Base-by-base conservation (phyloP, 30 jellyfish, hydroid and myxozoan species). In the Sanderia malayensis region DNA sequence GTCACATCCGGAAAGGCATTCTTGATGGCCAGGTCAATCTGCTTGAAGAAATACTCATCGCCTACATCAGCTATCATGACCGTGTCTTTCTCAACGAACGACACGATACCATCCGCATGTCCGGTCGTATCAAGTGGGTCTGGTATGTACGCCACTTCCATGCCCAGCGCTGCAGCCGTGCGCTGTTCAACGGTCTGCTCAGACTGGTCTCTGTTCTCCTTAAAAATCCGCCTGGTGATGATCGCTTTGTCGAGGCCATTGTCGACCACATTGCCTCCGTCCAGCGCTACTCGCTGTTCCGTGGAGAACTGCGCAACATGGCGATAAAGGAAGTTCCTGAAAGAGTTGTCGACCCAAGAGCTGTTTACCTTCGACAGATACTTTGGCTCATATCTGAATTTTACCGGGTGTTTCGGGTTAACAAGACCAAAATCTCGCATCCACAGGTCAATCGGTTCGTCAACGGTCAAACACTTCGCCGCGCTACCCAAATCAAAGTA, bases 81-180 rank as follows among this genome's bases (percentile, higher is more conserved):
- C 17, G 76, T 61, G 32, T 73, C 67, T 67, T 66, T 26, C 53
- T 73, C 86, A 25, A 73, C 44, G 57, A 73, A 73, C 30, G 86
- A 73, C 2, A 73, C 86, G 31, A 58, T 44, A 2, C 86, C 86
- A 41, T 73, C 86, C 24, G 86, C 75, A 24, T 73, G 86, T 7
- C 86, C 86, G 53, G 86, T 73, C 32, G 86, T 58, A 44, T 73
- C 86, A 25, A 37, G 52, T 27, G 86, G 86, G 22, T 73, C 86
- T 67, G 86, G 86, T 3, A 73, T 60, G 57, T 46, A 73, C 62
- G 70, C 49, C 6, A 73, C 76, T 37, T 37, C 10, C 52, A 37
- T 28, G 82, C 31, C 4, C 49, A 44, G 15, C 46, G 17, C 31
- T 70, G 49, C 32, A 46, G 31, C 60, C 31, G 70, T 33, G 49